Evolutionary conservation across 2,797 vertebrate genomes (phyloP), one percentile per base, ranked within the genome.

Genomic region (Gallinago solitaria): DNA sequence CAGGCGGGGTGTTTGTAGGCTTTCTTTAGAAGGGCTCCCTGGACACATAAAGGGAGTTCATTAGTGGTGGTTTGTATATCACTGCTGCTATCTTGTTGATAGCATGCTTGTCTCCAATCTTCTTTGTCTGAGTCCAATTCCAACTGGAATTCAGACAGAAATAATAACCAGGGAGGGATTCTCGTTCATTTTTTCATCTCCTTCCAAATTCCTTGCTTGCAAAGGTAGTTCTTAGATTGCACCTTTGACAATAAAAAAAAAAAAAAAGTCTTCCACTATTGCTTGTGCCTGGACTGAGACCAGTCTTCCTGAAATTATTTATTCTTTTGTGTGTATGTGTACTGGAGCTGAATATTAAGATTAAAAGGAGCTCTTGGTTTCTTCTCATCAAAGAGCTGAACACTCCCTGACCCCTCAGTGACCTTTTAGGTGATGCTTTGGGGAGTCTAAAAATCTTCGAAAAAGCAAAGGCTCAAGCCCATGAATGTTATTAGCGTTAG

Each of bases 201-300:
- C 60, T 89, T 95, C 80, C 93, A 95, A 94, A 92, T 89, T 92
- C 89, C 39, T 70, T 45, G 25, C 74, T 90, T 79, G 64, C 78
- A 89, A 87, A 82, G 57, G 60, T 61, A 63, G 56, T 19, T 67
- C 83, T 89, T 87, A 82, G 78, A 68, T 71, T 85, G 60, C 45
- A 85, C 77, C 60, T 92, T 61, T 43, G 45, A 89, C 90, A 75
- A 75, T 75, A 82, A 43, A 16, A 41, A 41, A 41, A 82, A 78
- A 17, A 41, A 41, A 78, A 78, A 81, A 59, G 15, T 71, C 65
- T 89, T 81, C 59, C 53, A 28, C 30, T 60, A n/a, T 41, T 89
- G 59, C 27, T 80, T 51, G 50, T 77, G 76, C 39, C 81, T 93
- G 93, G 88, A 71, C 56, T 39, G 60, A 89, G 64, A 88, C 82